Evolutionary conservation across 1,140 invertebrate species (phyloP).

Genomic region (Diachasma alloeum): DNA sequence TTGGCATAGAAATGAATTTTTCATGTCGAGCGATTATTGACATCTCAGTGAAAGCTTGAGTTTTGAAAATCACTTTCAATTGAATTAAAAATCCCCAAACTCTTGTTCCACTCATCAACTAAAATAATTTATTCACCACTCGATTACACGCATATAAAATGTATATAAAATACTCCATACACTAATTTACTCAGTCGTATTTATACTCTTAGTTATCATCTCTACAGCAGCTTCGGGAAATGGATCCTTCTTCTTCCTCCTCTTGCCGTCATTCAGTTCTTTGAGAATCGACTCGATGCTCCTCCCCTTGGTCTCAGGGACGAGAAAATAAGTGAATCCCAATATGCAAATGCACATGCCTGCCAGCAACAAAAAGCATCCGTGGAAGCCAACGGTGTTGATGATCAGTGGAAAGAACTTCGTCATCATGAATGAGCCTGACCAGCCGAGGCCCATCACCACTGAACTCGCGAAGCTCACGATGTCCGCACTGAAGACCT

Average conservation of each 20-base stretch:
- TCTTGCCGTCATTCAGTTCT: conserved; percentile 44
- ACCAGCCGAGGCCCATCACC: conserved; percentile 63
- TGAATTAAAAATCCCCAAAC: too few relatives aligned
- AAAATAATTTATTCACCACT: too few relatives aligned
- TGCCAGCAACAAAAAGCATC: conserved; percentile 52
- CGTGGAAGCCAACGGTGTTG: conserved; percentile 44
- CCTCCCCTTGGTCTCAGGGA: conserved; percentile 75
- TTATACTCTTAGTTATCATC: not conserved
- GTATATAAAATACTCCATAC: too few relatives aligned
- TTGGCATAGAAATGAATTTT: too few relatives aligned
- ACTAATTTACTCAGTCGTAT: not conserved
- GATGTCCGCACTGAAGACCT: conserved; percentile 69
- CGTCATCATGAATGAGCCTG: conserved; percentile 65
- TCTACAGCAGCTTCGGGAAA: not conserved
- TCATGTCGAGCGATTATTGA: too few relatives aligned
- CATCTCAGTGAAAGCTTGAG: too few relatives aligned
- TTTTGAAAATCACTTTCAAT: too few relatives aligned
- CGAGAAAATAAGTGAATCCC: conserved; percentile 53
- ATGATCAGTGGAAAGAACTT: conserved; percentile 59
- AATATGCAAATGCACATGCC: conserved; percentile 21
- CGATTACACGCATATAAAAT: too few relatives aligned
- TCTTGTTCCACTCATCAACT: too few relatives aligned
- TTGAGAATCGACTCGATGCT: conserved; percentile 68
- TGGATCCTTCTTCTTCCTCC: conserved; percentile 18
- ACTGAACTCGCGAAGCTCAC: conserved; percentile 63